A percentile compares a stretch with the other conserved stretches of the same genome.
phyloP scores from a whole-genome alignment of 2,888 invertebrate genomes.

The Tolmerus cingulatus region DNA sequence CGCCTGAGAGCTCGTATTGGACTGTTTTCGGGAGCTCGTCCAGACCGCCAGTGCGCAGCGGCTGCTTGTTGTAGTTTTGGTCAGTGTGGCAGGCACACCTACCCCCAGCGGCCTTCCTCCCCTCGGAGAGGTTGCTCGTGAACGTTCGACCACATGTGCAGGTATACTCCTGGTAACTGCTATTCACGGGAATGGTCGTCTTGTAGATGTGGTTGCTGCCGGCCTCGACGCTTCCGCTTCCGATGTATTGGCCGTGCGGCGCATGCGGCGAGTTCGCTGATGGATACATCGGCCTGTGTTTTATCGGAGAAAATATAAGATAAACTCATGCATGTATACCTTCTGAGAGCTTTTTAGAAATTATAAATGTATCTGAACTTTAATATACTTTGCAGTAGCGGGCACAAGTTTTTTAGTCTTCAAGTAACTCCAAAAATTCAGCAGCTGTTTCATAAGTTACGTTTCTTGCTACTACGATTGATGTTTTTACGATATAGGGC shows the following conservation, averaged over 20 bases:
- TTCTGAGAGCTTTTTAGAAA: background rate
- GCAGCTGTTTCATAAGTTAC: background rate
- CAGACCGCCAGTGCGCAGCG: background rate
- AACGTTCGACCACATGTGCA: background rate
- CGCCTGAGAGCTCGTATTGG: constrained; percentile 61
- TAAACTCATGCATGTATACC: background rate
- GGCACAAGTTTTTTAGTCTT: background rate
- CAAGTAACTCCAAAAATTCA: background rate
- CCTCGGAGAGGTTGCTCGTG: background rate
- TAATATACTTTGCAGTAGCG: background rate
- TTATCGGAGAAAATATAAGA: background rate
- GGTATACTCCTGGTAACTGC: constrained; percentile 4
- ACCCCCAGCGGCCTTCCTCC: background rate
- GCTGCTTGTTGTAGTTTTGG: constrained; percentile 8
- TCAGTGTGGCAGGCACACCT: background rate
- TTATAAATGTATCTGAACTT: background rate
- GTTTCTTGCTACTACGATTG: background rate
- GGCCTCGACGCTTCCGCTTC: constrained; percentile 13
- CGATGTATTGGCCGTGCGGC: constrained; percentile 41
- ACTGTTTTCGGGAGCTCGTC: constrained; percentile 53
- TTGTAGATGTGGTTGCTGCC: constrained; percentile 54
- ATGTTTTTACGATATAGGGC: background rate
- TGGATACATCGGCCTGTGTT: constrained; percentile 26
- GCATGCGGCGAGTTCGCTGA: constrained; percentile 44
- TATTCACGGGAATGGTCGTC: constrained; percentile 60